phyloP scores from a whole-genome alignment of 2,113 vertebrate genomes.

The Saiga tatarica region DNA sequence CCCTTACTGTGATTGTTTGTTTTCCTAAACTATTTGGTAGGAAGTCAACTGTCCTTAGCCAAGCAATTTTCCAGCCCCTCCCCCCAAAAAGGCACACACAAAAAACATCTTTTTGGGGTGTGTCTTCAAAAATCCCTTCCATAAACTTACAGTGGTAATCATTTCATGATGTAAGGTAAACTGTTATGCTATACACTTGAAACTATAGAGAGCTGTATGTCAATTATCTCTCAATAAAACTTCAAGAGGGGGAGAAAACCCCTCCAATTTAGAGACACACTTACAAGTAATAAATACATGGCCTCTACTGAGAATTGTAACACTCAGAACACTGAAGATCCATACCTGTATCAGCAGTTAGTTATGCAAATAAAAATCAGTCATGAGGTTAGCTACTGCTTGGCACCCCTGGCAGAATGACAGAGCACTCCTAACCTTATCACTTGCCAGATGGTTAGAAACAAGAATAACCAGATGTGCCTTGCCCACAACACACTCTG shows the following conservation, averaged over 20 bases:
- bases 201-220: not conserved
- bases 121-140: not conserved
- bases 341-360: not conserved
- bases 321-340: not conserved
- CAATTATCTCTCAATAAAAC: not conserved
- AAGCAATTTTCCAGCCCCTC: not conserved
- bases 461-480: not conserved
- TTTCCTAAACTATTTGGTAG: not conserved
- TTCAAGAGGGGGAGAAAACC: not conserved
- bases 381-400: accelerated
- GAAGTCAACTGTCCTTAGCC: not conserved
- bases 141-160: not conserved
- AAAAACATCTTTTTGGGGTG: not conserved
- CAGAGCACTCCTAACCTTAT: not conserved
- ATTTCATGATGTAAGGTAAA: not conserved
- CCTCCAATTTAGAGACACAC: not conserved
- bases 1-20: not conserved
- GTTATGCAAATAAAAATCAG: not conserved
- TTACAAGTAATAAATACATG: not conserved
- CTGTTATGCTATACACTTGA: not conserved
- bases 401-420: accelerated
- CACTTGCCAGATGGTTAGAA: not conserved
- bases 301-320: not conserved
- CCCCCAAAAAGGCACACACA: not conserved
- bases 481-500: accelerated